phyloP scores from a whole-genome alignment of 2,888 invertebrate genomes.

The Nymphalis c-album region DNA sequence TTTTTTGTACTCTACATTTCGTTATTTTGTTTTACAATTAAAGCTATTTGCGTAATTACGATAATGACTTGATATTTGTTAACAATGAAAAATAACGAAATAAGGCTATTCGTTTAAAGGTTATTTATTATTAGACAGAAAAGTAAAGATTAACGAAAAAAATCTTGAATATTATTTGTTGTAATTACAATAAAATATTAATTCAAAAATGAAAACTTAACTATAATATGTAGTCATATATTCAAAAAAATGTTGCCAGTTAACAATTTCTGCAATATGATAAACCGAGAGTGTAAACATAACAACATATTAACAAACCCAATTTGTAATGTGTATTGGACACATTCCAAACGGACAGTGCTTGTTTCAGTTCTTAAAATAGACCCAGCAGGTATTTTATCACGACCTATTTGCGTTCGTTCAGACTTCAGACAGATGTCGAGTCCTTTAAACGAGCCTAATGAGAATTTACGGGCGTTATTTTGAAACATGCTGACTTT shows the following conservation, averaged over 20 bases:
- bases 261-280: not conserved
- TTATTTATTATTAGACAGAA: too few species aligned
- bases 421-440: conserved; percentile 51
- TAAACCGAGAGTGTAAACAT: conserved; percentile 33
- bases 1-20: too few species aligned
- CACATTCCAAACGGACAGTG: conserved; percentile 69
- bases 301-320: conserved; percentile 32
- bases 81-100: too few species aligned
- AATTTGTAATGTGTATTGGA: conserved; percentile 60
- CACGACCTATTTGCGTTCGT: conserved; percentile 58
- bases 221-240: too few species aligned
- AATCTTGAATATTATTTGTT: too few species aligned
- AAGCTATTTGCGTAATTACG: too few species aligned
- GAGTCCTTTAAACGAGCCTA: conserved; percentile 37
- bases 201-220: too few species aligned
- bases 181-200: too few species aligned
- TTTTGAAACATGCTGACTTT: not conserved
- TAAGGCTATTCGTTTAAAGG: too few species aligned
- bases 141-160: too few species aligned
- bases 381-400: conserved; percentile 64
- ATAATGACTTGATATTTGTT: too few species aligned
- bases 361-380: conserved; percentile 67
- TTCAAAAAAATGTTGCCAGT: not conserved
- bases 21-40: too few species aligned
- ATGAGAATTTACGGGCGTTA: conserved; percentile 21